These are phyloP conservation scores for Bufotes viridis DNA, from an alignment of 2,797 vertebrate species.

Conservation along the genomic window DNA sequence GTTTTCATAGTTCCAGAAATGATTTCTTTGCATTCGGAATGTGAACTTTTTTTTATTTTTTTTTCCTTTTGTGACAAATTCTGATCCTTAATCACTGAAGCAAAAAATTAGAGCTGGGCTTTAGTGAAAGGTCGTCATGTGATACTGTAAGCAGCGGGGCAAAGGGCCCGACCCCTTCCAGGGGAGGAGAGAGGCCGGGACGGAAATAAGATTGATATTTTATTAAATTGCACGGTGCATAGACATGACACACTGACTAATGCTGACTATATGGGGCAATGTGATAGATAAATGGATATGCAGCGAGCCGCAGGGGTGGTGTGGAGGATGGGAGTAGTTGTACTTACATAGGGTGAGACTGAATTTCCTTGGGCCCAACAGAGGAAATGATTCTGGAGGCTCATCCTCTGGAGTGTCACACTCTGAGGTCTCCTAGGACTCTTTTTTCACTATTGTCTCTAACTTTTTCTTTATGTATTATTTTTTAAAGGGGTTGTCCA, in stretches of 20 bases:
- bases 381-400: too few relatives aligned
- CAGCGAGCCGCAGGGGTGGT: too few relatives aligned
- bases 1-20: slow-evolving; percentile 64
- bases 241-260: neutral
- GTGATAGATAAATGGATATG: neutral
- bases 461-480: too few relatives aligned
- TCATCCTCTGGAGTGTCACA: too few relatives aligned
- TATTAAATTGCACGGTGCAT: slow-evolving; percentile 3
- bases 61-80: slow-evolving; percentile 80
- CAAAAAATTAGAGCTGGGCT: slow-evolving; percentile 82
- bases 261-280: neutral
- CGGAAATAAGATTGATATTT: neutral
- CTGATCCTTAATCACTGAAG: slow-evolving; percentile 82
- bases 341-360: too few relatives aligned
- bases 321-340: neutral
- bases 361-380: too few relatives aligned
- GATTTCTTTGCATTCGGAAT: slow-evolving; percentile 60
- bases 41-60: slow-evolving; percentile 71
- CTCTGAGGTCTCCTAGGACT: too few relatives aligned
- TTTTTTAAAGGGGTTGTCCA: too few relatives aligned
- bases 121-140: slow-evolving; percentile 77
- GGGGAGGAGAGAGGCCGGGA: neutral
- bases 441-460: too few relatives aligned
- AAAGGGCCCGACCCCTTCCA: slow-evolving; percentile 65
- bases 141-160: slow-evolving; percentile 71